A percentile compares a stretch with the other conserved stretches of the same genome.
These are phyloP conservation scores for Trichopoda pennipes DNA, from an alignment of 2,888 invertebrate genomes.

Conservation along the genomic window DNA sequence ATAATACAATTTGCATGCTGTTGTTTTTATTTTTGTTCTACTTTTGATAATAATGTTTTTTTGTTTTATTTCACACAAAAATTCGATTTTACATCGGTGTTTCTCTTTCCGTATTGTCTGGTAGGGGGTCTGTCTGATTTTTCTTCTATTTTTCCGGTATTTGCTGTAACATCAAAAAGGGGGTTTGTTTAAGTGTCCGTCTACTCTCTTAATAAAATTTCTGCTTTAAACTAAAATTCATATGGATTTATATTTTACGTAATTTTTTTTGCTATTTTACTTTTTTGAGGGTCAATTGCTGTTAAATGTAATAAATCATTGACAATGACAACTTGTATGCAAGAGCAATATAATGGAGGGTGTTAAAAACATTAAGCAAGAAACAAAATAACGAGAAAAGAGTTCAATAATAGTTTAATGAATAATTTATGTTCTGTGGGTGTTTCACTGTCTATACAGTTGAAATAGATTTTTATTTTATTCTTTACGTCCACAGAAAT, in stretches of 20 bases:
- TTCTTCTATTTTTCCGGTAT: conserved; percentile 10
- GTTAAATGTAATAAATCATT: conserved; percentile 68
- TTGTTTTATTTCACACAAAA: conserved; percentile 10
- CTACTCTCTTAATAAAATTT: conserved; percentile 19
- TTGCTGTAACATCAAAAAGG: conserved; percentile 39
- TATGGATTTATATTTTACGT: conserved; percentile 3
- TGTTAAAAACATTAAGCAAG: background rate
- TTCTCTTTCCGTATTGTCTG: conserved; percentile 63
- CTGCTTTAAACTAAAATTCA: conserved; percentile 38
- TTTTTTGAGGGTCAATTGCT: conserved; percentile 61
- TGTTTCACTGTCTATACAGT: conserved; percentile 31
- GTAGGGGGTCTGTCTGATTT: conserved; percentile 31
- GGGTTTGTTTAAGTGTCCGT: conserved; percentile 3
- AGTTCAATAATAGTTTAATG: conserved; percentile 16
- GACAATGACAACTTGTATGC: conserved; percentile 60
- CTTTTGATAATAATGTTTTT: conserved; percentile 10
- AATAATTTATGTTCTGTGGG: conserved; percentile 36
- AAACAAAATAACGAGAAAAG: background rate
- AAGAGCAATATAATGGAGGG: conserved; percentile 46
- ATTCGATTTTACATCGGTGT: conserved; percentile 39
- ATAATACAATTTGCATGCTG: conserved; percentile 41
- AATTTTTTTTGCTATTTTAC: conserved; percentile 1
- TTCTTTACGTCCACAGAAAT: conserved; percentile 6
- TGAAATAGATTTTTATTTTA: conserved; percentile 45
- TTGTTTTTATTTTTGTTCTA: conserved; percentile 12